Evolutionary conservation across 1,140 invertebrate species (phyloP), one percentile per base, ranked within the genome.

Genomic region (Sweltsa coloradensis): DNA sequence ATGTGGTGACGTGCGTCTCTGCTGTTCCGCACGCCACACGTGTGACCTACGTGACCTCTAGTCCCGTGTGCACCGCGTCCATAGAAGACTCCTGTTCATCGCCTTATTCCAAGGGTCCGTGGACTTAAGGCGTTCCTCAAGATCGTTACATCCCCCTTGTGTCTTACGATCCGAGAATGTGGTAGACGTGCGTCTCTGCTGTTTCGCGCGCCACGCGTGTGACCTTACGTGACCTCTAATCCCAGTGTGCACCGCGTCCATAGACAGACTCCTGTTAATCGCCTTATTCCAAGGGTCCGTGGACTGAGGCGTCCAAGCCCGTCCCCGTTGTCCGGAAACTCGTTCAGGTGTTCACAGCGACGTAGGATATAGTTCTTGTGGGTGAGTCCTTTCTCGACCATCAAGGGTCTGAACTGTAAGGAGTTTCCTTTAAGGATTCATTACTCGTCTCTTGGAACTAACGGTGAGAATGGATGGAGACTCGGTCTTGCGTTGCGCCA

Each of bases 21-120:
- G 39, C 4, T 50, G 37, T 23, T 50, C 23, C 1, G 25, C 11
- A n/a, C 51, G 42, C 76, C 81, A 85, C 11, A 71, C 75, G 9
- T 68, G 60, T 6, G 82, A 85, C 24, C 83, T 69, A 87, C 73
- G 31, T 75, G 72, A 13, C 84, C 84, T 18, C 78, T 75, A 6
- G 74, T 75, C 47, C 82, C 80, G 82, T 85, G 57, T 85, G 77
- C 14, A 87, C 81, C n/a, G 81, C 81, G 61, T 87, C 84, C 23
- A 83, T 76, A 45, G 81, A 84, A 83, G 71, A 44, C 80, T 83
- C 16, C 82, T 70, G 39, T 74, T 73, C 47, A 80, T 67, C 4
- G 65, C 57, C 47, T 68, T 69, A 11, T 66, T 58, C 64, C 62
- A 68, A 45, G 63, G 62, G 21, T 66, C 61, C 6, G 19, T 60